phyloP scores from a whole-genome alignment of 1,140 invertebrate species.

The Brachionus angularis region DNA sequence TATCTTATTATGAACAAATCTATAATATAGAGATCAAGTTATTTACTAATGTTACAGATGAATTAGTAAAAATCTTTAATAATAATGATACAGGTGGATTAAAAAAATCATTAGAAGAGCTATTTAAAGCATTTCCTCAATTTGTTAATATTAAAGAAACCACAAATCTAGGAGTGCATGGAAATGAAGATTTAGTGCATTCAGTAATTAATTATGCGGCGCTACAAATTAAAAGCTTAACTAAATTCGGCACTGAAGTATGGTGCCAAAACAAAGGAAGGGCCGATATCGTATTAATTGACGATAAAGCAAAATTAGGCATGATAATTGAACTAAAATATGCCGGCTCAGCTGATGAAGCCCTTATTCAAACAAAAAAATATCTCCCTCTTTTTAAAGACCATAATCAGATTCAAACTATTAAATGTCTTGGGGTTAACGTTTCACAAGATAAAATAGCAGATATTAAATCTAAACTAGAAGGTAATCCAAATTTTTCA shows the following conservation, averaged over 20 bases:
- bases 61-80: background rate
- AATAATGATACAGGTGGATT: background rate
- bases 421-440: constrained; percentile 31
- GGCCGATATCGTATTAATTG: constrained; percentile 31
- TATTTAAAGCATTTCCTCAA: background rate
- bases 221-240: constrained; percentile 23
- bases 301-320: constrained; percentile 30
- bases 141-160: background rate
- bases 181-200: constrained; percentile 33
- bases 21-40: background rate
- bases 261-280: constrained; percentile 14
- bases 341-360: constrained; percentile 18
- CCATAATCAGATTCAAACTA: constrained; percentile 13
- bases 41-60: too few relatives aligned
- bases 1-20: background rate
- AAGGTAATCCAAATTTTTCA: too few relatives aligned
- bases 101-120: background rate
- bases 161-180: constrained; percentile 7
- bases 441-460: constrained; percentile 35
- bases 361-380: constrained; percentile 25
- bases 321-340: constrained; percentile 34
- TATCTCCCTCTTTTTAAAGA: constrained; percentile 28
- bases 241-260: constrained; percentile 40
- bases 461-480: constrained; percentile 17
- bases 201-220: constrained; percentile 24